Percentiles rank a stretch among this genome's conserved stretches.
These are phyloP conservation scores for Trachelus troglodyta DNA, from an alignment of 2,888 invertebrate genomes.

Conservation along the genomic window DNA sequence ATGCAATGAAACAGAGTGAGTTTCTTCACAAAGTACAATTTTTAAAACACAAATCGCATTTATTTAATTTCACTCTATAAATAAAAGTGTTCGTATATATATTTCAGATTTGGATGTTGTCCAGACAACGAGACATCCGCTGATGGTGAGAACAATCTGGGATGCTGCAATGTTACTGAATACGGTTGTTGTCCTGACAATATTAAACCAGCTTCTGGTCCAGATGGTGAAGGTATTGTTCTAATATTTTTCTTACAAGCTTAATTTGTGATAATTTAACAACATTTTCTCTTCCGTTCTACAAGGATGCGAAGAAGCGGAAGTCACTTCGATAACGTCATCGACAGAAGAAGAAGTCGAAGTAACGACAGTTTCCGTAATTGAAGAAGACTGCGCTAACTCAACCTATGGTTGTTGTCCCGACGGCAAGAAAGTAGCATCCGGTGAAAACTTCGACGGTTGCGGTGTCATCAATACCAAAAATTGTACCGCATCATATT, in stretches of 20 bases:
- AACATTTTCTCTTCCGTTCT: neutral
- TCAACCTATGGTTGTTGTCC: constrained; percentile 81
- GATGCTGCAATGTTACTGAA: constrained; percentile 65
- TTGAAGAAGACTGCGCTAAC: constrained; percentile 67
- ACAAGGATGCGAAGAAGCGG: constrained; percentile 51
- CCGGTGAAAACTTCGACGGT: constrained; percentile 75
- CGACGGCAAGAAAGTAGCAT: constrained; percentile 73
- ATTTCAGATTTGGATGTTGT: constrained; percentile 68
- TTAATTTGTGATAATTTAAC: neutral
- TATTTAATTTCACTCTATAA: constrained; percentile 7
- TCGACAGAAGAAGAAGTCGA: constrained; percentile 40
- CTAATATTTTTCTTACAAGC: neutral
- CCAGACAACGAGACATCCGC: constrained; percentile 68
- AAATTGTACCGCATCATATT: constrained; percentile 72
- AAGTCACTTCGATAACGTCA: constrained; percentile 30
- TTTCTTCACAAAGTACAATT: constrained; percentile 12
- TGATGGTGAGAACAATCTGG: constrained; percentile 57
- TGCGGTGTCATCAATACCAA: constrained; percentile 67
- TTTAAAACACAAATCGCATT: constrained; percentile 3
- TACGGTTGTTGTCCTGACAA: constrained; percentile 81
- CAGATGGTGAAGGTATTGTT: constrained; percentile 67
- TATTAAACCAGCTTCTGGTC: constrained; percentile 75
- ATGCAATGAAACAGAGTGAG: constrained; percentile 71
- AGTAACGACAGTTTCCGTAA: constrained; percentile 38
- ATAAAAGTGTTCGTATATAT: constrained; percentile 28